Evolutionary conservation across 2,888 invertebrate genomes (phyloP).

Genomic region (Protodeltote pygarga): DNA sequence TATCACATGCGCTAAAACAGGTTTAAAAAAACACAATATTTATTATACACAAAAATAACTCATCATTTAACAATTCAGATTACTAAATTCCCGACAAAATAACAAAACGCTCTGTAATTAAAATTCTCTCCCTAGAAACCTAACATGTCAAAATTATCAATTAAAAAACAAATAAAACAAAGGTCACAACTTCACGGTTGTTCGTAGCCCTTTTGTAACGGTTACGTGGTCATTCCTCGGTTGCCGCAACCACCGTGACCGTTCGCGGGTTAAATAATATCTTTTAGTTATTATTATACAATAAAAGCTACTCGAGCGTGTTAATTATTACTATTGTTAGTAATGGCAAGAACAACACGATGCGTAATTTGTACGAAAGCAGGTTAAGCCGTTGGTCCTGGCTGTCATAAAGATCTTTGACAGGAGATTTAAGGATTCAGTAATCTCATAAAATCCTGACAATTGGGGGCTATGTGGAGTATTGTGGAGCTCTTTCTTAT

Average conservation of each 20-base stretch:
- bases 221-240: constrained; percentile 23
- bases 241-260: constrained; percentile 38
- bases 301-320: constrained; percentile 24
- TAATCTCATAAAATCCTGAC: no score
- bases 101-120: no score
- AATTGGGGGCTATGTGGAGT: no score
- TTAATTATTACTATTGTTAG: constrained; percentile 2
- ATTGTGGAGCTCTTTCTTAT: no score
- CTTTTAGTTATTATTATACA: constrained; percentile 14
- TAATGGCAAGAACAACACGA: no score
- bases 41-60: no score
- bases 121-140: background rate
- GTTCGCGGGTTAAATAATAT: constrained; percentile 14
- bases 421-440: no score
- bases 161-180: constrained; percentile 17
- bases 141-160: constrained; percentile 8
- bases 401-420: no score
- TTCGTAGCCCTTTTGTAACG: constrained; percentile 32
- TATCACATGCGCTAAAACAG: no score
- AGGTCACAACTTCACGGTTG: constrained; percentile 28
- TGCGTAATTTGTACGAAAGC: no score
- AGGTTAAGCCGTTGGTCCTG: no score
- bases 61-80: constrained; percentile 7
- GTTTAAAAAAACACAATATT: no score
- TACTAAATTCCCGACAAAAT: constrained; percentile 13